Evolutionary conservation across 2,113 vertebrate genomes (phyloP), one percentile per base, ranked within the genome.

Genomic region (Todiramphus saurophagus): DNA sequence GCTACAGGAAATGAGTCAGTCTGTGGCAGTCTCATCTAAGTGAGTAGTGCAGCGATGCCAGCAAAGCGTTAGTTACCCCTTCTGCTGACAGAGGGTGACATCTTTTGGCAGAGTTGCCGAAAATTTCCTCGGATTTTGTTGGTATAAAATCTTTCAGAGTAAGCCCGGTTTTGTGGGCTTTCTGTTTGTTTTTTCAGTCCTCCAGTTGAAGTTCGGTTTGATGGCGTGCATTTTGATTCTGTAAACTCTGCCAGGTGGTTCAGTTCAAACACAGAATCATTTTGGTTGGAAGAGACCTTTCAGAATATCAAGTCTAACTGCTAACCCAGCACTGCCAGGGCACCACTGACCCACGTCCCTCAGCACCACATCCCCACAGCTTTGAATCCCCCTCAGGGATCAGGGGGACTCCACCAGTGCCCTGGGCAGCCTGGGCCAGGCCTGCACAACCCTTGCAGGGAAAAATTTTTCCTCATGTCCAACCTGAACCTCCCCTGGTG

Each of bases 71-170:
- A 25, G 37, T 66, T 72, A n/a, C 37, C 30, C 30, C 0, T 67
- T 82, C 39, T 72, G 33, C 53, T 96, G 69, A 44, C 68, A 30
- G 28, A 87, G 81, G 64, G 58, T 94, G 89, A 74, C 74, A 90
- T 96, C 87, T 95, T 89, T 82, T 90, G 87, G 81, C 82, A 83
- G 81, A 94, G 84, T 21, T 85, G 62, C 91, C 83, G 85, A 89
- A 23, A 59, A 64, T 16, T 25, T n/a, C 44, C 14, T 20, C 8
- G 2, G 17, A 44, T 90, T 48, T 59, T 84, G 25, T 55, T 75
- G 35, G 21, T 66, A 3, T 28, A n/a, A 46, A 17, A 39, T 51
- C 58, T 75, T 69, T 27, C 60, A 23, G 17, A 33, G 17, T 51
- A 69, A n/a, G n/a, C 33, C 4, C 11, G n/a, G 9, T 73, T 78